Evolutionary conservation across 1,140 invertebrate genomes (phyloP), one percentile per base, ranked within the genome.

Genomic region (Lasioglossum albipes): DNA sequence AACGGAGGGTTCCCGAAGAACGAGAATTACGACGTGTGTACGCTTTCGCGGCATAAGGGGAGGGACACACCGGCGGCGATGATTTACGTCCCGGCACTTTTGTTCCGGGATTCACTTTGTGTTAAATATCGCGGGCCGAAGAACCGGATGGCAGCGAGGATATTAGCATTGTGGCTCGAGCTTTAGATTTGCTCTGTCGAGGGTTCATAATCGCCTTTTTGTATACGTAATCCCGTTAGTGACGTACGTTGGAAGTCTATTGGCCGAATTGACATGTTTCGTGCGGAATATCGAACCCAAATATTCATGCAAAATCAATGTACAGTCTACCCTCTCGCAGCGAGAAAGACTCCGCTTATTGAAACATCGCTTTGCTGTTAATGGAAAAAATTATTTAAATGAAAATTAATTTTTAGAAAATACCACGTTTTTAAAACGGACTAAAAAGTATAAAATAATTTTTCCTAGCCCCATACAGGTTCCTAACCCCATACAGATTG

Each of bases 1-100:
- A 57, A 71, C 18, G 49, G 20, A 54, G 68, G 68, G 49, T 74
- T 74, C n/a, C 74, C 64, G 57, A 74, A 79, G 62, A 59, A 79
- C 62, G 77, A 18, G 71, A 67, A 79, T 79, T 79, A 74, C 77
- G 52, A 79, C 77, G 74, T 70, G 77, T 66, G 77, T 66, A 70
- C 66, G 45, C 59, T n/a, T 9, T 9, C 20, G 49, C 18, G 9
- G 20, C 9, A 10, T 0, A 2, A 18, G 31, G 12, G 57, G 18
- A 6, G 31, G 36, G 42, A 57, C 57, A 36, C 31, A 1, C 2
- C 31, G 31, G 2, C 31, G 31, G 18, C n/a, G 4, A 73, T 54
- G 77, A 65, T 66, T 45, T 70, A 31, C 42, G n/a, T 5, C 49
- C 1, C 36, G 20, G 2, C n/a, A 31, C 61, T 70, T 79, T 73